Base-by-base conservation (phyloP, 2,797 vertebrate species). In the Phoebastria nigripes region DNA sequence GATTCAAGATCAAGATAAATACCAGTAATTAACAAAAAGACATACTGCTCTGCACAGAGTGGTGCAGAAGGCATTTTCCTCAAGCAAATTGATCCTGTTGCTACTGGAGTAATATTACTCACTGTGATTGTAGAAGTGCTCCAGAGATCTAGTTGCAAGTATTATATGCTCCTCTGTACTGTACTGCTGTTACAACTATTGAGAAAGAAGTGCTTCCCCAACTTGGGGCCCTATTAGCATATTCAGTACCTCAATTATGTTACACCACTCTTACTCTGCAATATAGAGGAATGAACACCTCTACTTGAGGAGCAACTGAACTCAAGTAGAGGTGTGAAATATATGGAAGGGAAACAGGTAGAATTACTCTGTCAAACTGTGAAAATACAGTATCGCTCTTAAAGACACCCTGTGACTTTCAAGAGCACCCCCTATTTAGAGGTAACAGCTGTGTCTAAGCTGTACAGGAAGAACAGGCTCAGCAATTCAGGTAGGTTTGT, bases 141-240 rank as follows among this genome's bases (percentile, higher is more conserved):
- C 22, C 21, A 29, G n/a, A 74, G 41, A 82, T 35, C 15, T 29
- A 28, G 17, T 20, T 66, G 37, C 29, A 44, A 35, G 41, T 33
- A 6, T 9, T 41, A 46, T 0, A 0, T 3, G 6, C 5, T 83
- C 18, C n/a, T 92, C 33, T 8, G 7, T 21, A 66, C 13, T 17
- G 22, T 1, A 42, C n/a, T 51, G 58, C 28, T 62, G 16, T 29
- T 42, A 47, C 12, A 82, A 18, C 47, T 37, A 17, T 1, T 15
- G 47, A 71, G n/a, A 82, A 84, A 59, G 26, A 77, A 61, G 8
- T 2, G 8, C 13, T 70, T 55, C 44, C 16, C 15, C 19, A 65
- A 0, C 17, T 29, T 28, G 25, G 9, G 13, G 18, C 47, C 54
- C 67, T 51, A 25, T 7, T 7, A 80, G 20, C n/a, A 87, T 21